Evolutionary conservation across 37 sponge, comb jelly and placozoan species (phyloP).

Genomic region (Oopsacas minuta): DNA sequence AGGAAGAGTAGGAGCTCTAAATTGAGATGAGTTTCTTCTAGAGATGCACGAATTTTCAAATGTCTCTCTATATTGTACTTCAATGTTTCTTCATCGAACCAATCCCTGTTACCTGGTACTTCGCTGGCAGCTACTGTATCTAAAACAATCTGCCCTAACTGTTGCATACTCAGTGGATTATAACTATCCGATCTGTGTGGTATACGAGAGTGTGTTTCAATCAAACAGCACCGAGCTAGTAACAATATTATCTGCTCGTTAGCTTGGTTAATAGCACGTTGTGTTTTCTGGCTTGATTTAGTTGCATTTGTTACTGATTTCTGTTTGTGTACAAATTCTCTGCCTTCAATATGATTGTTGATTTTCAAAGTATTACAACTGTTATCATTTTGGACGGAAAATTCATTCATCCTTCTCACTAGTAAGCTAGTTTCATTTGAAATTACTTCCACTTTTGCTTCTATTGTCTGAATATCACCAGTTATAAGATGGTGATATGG

Average conservation of each 20-base stretch:
- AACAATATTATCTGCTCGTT: background rate
- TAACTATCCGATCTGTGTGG: background rate
- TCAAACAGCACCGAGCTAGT: background rate
- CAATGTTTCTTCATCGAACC: background rate
- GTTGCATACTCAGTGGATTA: background rate
- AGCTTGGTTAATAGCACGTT: background rate
- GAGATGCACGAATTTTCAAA: background rate
- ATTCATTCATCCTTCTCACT: background rate
- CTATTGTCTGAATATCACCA: background rate
- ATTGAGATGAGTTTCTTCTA: background rate
- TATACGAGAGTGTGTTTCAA: background rate
- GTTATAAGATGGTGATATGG: background rate
- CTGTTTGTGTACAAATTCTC: background rate
- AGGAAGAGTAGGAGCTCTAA: background rate
- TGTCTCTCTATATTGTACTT: slow-evolving; percentile 5
- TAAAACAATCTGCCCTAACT: background rate
- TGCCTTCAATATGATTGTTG: background rate
- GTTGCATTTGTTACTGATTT: background rate
- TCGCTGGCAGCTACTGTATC: background rate
- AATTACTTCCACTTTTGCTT: background rate
- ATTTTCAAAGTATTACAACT: background rate
- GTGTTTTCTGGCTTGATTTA: background rate
- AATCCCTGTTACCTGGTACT: background rate
- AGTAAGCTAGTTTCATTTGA: background rate
- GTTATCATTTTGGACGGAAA: background rate